phyloP scores from a whole-genome alignment of 2,113 vertebrate genomes.

The Tursiops truncatus region DNA sequence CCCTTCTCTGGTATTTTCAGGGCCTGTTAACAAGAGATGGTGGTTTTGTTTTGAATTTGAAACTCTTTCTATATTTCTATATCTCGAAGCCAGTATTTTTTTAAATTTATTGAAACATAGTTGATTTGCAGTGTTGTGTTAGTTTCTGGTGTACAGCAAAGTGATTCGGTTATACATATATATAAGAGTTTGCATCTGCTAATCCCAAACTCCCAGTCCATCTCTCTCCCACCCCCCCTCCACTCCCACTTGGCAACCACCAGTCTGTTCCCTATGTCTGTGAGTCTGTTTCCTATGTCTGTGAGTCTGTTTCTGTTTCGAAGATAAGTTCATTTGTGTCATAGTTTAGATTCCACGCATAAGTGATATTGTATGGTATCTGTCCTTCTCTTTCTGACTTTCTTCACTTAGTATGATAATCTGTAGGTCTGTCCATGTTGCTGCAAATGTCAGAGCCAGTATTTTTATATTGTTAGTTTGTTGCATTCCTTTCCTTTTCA shows the following conservation, averaged over 20 bases:
- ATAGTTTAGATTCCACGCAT: not conserved
- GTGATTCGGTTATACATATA: not conserved
- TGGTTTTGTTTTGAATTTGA: not conserved
- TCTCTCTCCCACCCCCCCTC: too few relatives aligned
- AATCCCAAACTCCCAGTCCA: not conserved
- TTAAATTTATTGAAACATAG: not conserved
- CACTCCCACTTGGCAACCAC: not conserved
- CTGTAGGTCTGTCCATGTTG: not conserved
- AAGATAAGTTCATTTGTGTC: not conserved
- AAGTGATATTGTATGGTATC: not conserved
- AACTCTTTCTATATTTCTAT: not conserved
- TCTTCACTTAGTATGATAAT: not conserved
- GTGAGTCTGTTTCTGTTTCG: not conserved
- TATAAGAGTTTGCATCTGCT: not conserved
- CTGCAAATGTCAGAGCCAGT: not conserved
- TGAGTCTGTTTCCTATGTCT: not conserved
- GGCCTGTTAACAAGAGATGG: not conserved
- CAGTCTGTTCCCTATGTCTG: not conserved
- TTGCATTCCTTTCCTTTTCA: slow-evolving; percentile 74
- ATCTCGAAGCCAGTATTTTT: not conserved
- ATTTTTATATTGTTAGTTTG: not conserved
- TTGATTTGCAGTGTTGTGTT: not conserved
- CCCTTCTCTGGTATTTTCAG: not conserved
- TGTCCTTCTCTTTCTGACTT: not conserved
- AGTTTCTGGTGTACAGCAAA: not conserved